Evolutionary conservation across 2,797 vertebrate species (phyloP).

Genomic region (Premnoplex brunnescens): DNA sequence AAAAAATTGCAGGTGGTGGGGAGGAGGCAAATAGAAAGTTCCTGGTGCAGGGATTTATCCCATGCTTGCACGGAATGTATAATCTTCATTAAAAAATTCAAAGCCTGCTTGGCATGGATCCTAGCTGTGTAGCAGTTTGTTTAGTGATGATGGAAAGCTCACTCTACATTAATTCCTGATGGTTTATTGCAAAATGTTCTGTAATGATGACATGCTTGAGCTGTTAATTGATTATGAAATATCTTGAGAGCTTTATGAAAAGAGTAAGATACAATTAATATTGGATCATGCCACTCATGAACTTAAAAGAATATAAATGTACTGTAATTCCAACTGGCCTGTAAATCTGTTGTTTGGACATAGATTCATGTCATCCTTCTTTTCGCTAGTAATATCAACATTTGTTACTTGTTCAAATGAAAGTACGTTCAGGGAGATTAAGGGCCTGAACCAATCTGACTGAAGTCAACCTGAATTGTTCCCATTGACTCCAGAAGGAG

Average conservation of each 20-base stretch:
- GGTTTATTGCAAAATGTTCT: slow-evolving; percentile 52
- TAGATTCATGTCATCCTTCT: neutral
- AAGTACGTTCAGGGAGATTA: neutral
- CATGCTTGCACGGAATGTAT: neutral
- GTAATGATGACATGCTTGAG: slow-evolving; percentile 53
- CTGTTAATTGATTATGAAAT: slow-evolving; percentile 70
- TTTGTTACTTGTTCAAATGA: neutral
- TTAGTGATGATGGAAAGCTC: slow-evolving; percentile 32
- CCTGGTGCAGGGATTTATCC: neutral
- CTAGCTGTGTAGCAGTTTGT: neutral
- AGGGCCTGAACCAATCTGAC: neutral
- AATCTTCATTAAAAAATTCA: neutral
- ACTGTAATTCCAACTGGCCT: neutral
- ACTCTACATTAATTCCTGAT: slow-evolving; percentile 47
- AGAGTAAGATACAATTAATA: slow-evolving; percentile 55
- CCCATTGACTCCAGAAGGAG: neutral
- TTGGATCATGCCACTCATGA: slow-evolving; percentile 43
- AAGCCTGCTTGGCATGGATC: neutral
- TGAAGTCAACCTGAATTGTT: neutral
- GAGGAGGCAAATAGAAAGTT: neutral
- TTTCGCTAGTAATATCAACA: neutral
- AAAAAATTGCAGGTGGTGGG: neutral
- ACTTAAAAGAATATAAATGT: slow-evolving; percentile 60
- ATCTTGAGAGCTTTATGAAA: slow-evolving; percentile 66
- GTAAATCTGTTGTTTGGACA: slow-evolving; percentile 16